Evolutionary conservation across 2,888 invertebrate genomes (phyloP).

Genomic region (Sarcophaga variegata): DNA sequence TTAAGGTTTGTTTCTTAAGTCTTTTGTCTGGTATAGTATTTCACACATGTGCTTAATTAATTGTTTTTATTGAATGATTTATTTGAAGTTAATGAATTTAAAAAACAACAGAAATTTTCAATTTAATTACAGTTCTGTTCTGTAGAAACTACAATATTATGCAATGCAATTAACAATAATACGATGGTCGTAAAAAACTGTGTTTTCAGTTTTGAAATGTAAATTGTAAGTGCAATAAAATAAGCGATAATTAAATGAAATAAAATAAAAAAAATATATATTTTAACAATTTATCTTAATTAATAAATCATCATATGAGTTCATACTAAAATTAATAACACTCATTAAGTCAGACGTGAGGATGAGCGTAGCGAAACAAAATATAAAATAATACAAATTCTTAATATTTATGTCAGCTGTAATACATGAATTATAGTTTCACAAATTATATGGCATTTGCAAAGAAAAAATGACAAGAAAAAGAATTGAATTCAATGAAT

Average conservation of each 20-base stretch:
- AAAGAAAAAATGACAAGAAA: neutral
- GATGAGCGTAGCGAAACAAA: no score
- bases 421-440: no score
- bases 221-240: no score
- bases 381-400: neutral
- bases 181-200: slow-evolving; percentile 1
- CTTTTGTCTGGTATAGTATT: no score
- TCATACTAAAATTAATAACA: neutral
- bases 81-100: neutral
- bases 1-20: no score
- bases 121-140: slow-evolving; percentile 24
- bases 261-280: slow-evolving; percentile 6
- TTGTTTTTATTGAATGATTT: slow-evolving; percentile 17
- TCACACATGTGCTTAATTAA: neutral
- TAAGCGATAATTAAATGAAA: neutral
- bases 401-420: neutral
- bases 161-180: neutral
- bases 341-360: neutral
- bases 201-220: neutral
- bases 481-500: slow-evolving; percentile 6
- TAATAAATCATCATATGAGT: slow-evolving; percentile 13
- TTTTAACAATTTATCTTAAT: slow-evolving; percentile 37
- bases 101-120: neutral
- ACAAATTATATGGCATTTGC: no score
- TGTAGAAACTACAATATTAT: neutral